These are phyloP conservation scores for Melanotaenia parkinsoni DNA, from an alignment of 2,797 vertebrate species.

Conservation along the genomic window DNA sequence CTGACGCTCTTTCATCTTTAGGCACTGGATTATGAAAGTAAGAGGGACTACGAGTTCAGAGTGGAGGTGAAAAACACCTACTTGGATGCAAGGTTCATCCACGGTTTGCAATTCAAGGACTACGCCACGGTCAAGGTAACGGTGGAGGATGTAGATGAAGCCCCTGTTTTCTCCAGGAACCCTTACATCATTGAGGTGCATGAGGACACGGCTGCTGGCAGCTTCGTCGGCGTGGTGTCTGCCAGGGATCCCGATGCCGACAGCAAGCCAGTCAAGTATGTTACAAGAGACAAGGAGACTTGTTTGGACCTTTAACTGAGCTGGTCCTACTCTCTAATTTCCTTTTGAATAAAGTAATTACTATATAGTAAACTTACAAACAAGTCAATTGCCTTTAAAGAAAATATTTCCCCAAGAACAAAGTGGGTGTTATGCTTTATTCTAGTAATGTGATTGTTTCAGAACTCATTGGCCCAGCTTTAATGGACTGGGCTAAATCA, in stretches of 20 bases:
- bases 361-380: slow-evolving; percentile 22
- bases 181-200: slow-evolving; percentile 95
- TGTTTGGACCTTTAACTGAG: slow-evolving; percentile 9
- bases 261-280: slow-evolving; percentile 91
- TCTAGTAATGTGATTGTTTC: slow-evolving; percentile 44
- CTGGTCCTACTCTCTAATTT: slow-evolving; percentile 2
- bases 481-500: slow-evolving; percentile 62
- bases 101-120: slow-evolving; percentile 94
- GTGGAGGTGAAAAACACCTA: slow-evolving; percentile 94
- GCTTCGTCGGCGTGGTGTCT: slow-evolving; percentile 89
- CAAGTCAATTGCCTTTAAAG: slow-evolving; percentile 44
- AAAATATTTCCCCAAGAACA: slow-evolving; percentile 43
- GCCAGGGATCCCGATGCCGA: slow-evolving; percentile 91
- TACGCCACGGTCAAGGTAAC: slow-evolving; percentile 89
- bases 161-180: slow-evolving; percentile 89
- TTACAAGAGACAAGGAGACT: neutral
- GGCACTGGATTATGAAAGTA: slow-evolving; percentile 95
- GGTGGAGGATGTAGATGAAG: slow-evolving; percentile 92
- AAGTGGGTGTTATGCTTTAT: slow-evolving; percentile 16
- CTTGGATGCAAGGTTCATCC: slow-evolving; percentile 89
- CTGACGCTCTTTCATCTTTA: slow-evolving; percentile 74
- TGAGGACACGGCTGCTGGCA: slow-evolving; percentile 92
- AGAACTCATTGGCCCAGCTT: slow-evolving; percentile 46
- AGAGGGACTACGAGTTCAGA: slow-evolving; percentile 89
- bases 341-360: neutral